A percentile compares a stretch with the other conserved stretches of the same genome.
Conservation (phyloP, 2,888 invertebrate species). For the Oligia latruncula region DNA sequence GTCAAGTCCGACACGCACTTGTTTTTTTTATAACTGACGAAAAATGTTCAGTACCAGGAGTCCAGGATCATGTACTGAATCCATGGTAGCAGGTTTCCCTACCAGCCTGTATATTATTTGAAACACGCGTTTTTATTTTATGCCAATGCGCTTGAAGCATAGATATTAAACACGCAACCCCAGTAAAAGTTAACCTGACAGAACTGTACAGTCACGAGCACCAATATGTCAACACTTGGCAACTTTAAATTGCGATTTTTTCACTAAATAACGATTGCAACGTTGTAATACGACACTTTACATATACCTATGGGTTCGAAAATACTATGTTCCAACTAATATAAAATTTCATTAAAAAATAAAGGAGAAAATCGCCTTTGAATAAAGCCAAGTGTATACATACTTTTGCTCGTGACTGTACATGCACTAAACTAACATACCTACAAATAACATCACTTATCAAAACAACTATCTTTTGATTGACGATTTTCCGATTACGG, state of each 20-base stretch:
- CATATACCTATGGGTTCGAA: too few species aligned
- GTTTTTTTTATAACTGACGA: neutral
- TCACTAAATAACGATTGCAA: too few species aligned
- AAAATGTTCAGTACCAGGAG: neutral
- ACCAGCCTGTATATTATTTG: slow-evolving; percentile 37
- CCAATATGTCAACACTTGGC: too few species aligned
- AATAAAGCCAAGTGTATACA: too few species aligned
- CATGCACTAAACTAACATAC: slow-evolving; percentile 64
- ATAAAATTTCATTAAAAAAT: too few species aligned
- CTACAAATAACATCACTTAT: slow-evolving; percentile 64
- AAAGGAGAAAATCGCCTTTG: too few species aligned
- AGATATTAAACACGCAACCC: slow-evolving; percentile 68
- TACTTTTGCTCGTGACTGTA: too few species aligned
- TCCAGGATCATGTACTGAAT: neutral
- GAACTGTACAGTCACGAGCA: slow-evolving; percentile 58
- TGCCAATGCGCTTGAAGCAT: slow-evolving; percentile 63
- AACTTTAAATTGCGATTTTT: too few species aligned
- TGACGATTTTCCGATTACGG: slow-evolving; percentile 82
- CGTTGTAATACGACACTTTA: too few species aligned
- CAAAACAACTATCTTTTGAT: slow-evolving; percentile 80
- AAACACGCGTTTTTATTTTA: slow-evolving; percentile 55
- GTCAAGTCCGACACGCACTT: too few species aligned
- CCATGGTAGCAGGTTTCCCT: neutral
- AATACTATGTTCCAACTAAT: too few species aligned
- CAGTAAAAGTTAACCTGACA: slow-evolving; percentile 57